Base-by-base conservation (phyloP, 2,888 invertebrate species). In the Lingula anatina region DNA sequence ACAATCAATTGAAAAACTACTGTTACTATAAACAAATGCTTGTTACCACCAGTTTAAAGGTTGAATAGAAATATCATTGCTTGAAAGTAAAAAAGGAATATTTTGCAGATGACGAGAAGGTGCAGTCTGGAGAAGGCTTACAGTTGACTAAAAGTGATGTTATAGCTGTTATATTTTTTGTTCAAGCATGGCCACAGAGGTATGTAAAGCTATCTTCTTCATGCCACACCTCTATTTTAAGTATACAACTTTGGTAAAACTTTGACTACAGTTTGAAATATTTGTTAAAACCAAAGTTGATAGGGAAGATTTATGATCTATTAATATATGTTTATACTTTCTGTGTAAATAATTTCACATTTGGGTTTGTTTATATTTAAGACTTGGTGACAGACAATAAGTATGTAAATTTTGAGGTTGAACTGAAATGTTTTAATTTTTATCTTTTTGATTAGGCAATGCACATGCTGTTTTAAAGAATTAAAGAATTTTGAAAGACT, bases 391-490 rank as follows among this genome's bases (percentile, higher is more conserved):
- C 20, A 25, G 25, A 26, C 9, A 42, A 42, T 12, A 12, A 31
- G n/a, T 31, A 31, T 9, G n/a, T 12, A 31, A 31, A 9, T 12
- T n/a, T n/a, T 12, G 9, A n/a, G n/a, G n/a, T 31, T 9, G 35
- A n/a, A 12, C 35, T n/a, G 9, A 31, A 31, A 31, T 12, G 12
- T 25, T 15, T 35, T n/a, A 18, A 23, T 18, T 36, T 51, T 43
- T 59, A 50, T 61, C 59, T 55, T 71, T 56, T 57, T 42, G 81
- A 83, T 53, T 77, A 90, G 91, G 75, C 93, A 94, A 81, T 94
- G 94, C 75, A 90, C 92, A 87, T 94, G 94, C 79, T 89, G 91
- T 78, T 93, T 90, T 78, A 84, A 92, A 64, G 93, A 93, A 80
- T 84, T 86, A 50, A 91, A 91, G 78, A 93, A 93, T 78, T 88